Evolutionary conservation across 2,888 invertebrate species (phyloP), one percentile per base, ranked within the genome.

Genomic region (Trichogramma dendrolimi): DNA sequence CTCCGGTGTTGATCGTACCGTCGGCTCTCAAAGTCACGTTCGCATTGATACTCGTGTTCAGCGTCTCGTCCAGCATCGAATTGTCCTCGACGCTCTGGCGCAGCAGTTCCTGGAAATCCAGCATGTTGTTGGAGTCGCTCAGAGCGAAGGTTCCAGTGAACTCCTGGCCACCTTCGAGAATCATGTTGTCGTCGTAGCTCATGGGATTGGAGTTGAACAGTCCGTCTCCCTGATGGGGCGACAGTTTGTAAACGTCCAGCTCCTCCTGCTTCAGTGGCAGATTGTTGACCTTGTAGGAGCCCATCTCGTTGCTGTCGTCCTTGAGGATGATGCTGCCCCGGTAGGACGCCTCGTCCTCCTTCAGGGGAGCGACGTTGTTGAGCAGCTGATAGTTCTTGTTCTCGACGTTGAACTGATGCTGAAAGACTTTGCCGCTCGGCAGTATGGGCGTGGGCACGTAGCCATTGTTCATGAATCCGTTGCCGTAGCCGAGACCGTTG

Each of bases 61-160:
- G 80, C 0, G 70, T 64, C 67, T 89, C 89, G 70, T 86, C 87
- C 11, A 85, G 83, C 44, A 87, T 27, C 27, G 27, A 27, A 27
- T 27, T 27, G 27, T 27, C 82, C 50, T 88, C 84, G 73, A 88
- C 90, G 67, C 81, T 27, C 27, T 83, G 38, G 27, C 11, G 10
- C 83, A 92, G 82, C 56, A 92, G 81, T 3, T 87, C 84, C 27
- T 27, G 27, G 27, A 27, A 27, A 27, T 27, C 27, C 27, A 27
- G 27, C 2, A 79, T 78, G 71, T 89, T 87, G 79, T 92, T 92
- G 10, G 90, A 86, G 53, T 87, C 87, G 53, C 89, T 87, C 74
- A 93, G 90, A 56, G 91, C 91, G 58, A 93, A 78, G 0, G 91
- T 91, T 4, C 90, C 91, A 6, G 89, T 88, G 75, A 93, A 92